phyloP scores from a whole-genome alignment of 2,113 vertebrate species.

The Gasterosteus nipponicus region DNA sequence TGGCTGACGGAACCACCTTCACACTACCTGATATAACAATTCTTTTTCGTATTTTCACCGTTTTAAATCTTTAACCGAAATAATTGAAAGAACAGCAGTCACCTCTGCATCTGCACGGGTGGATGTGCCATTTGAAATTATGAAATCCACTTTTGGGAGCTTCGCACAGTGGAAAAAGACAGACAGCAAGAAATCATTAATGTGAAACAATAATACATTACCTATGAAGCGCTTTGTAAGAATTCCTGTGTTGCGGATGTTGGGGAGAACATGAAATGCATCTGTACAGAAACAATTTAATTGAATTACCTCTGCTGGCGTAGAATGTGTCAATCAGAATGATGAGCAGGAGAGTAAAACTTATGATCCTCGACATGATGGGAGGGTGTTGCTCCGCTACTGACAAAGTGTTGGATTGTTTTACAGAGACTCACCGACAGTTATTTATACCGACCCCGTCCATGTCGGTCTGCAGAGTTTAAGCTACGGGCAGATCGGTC shows the following conservation, averaged over 20 bases:
- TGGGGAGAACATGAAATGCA: fast-evolving
- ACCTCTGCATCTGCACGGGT: slow-evolving; percentile 60
- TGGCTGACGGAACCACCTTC: not conserved
- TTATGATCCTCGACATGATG: slow-evolving; percentile 63
- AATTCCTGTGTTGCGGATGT: not conserved
- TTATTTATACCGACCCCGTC: slow-evolving; percentile 15
- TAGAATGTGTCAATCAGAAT: slow-evolving; percentile 46
- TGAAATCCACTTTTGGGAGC: not conserved
- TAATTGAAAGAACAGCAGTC: not conserved
- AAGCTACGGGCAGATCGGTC: slow-evolving; percentile 1
- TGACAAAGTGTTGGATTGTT: not conserved
- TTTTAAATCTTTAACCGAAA: slow-evolving; percentile 7
- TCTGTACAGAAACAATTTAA: not conserved
- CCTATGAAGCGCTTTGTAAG: not conserved
- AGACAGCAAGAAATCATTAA: slow-evolving; percentile 5
- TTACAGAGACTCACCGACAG: not conserved
- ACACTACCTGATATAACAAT: not conserved
- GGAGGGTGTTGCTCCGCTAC: not conserved
- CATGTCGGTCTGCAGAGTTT: not conserved
- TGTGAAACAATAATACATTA: slow-evolving; percentile 30
- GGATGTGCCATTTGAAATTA: slow-evolving; percentile 5
- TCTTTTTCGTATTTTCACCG: not conserved
- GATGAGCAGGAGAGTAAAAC: slow-evolving; percentile 54
- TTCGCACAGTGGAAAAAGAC: slow-evolving; percentile 27
- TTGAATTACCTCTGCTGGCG: slow-evolving; percentile 54